Conservation (phyloP, 2,797 vertebrate genomes). For the Melanotaenia maccullochi region DNA sequence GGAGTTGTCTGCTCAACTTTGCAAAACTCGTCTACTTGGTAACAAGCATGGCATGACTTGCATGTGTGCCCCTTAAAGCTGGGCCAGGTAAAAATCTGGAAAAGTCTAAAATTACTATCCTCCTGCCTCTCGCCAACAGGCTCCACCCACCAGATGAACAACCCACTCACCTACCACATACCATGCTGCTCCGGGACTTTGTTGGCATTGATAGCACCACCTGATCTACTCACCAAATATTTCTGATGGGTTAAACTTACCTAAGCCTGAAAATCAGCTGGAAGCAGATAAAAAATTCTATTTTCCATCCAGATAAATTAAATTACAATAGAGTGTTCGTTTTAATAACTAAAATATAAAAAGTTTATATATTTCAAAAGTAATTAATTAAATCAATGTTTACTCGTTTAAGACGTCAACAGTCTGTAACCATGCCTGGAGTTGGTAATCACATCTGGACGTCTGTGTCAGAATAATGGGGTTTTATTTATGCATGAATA, state of each 20-base stretch:
- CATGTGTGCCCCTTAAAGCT: neutral
- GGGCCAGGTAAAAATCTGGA: neutral
- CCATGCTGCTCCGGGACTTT: neutral
- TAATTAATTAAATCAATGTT: neutral
- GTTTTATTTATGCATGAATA: too few relatives aligned
- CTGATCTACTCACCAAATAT: neutral
- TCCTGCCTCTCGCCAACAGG: neutral
- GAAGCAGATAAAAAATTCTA: neutral
- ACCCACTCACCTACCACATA: neutral
- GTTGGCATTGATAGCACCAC: neutral
- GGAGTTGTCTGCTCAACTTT: neutral
- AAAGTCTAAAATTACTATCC: neutral
- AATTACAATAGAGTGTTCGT: neutral
- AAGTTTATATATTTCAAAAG: neutral
- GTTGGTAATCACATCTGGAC: too few relatives aligned
- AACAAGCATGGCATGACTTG: neutral
- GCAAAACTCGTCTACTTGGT: neutral
- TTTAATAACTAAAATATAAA: too few relatives aligned
- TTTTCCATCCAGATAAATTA: neutral
- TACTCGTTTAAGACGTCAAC: neutral
- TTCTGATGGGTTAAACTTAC: neutral
- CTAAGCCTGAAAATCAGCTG: neutral
- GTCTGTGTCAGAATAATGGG: too few relatives aligned
- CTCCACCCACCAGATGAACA: neutral
- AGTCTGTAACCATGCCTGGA: too few relatives aligned